Percentiles rank a stretch among this genome's conserved stretches.
Evolutionary conservation across 2,113 vertebrate genomes (phyloP).

Genomic region (Steatornis caripensis): DNA sequence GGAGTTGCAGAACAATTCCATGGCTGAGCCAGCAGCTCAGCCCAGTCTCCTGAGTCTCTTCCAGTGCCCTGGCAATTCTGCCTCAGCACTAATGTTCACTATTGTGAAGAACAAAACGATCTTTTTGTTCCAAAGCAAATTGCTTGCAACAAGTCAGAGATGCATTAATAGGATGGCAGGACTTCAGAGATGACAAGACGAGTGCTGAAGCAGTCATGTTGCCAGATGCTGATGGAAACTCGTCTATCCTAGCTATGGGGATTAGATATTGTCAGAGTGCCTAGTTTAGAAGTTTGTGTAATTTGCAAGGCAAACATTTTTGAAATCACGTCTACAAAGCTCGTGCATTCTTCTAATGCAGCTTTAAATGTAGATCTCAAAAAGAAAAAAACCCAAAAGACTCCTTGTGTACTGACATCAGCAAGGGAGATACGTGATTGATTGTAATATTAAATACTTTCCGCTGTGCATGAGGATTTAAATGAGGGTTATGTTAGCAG

Average conservation of each 20-base stretch:
- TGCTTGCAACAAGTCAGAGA: not conserved
- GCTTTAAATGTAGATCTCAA: not conserved
- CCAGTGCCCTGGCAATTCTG: not conserved
- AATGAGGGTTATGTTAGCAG: not conserved
- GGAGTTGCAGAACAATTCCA: not conserved
- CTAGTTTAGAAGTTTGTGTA: not conserved
- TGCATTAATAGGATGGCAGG: not conserved
- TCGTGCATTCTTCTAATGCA: not conserved
- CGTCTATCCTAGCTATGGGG: not conserved
- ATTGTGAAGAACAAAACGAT: not conserved
- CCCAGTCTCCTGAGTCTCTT: not conserved
- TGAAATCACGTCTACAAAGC: not conserved
- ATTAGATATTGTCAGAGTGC: not conserved
- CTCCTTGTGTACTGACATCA: not conserved
- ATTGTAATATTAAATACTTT: not conserved
- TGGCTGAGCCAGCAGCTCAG: not conserved
- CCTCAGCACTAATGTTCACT: not conserved
- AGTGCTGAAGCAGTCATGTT: not conserved
- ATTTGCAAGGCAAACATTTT: not conserved
- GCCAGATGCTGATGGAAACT: not conserved
- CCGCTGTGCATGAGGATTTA: not conserved
- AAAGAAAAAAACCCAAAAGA: not conserved
- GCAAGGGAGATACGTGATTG: not conserved
- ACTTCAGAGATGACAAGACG: not conserved
- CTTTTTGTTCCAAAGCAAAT: not conserved